Conservation (phyloP, 2,113 vertebrate genomes). For the Brienomyrus longianalis region DNA sequence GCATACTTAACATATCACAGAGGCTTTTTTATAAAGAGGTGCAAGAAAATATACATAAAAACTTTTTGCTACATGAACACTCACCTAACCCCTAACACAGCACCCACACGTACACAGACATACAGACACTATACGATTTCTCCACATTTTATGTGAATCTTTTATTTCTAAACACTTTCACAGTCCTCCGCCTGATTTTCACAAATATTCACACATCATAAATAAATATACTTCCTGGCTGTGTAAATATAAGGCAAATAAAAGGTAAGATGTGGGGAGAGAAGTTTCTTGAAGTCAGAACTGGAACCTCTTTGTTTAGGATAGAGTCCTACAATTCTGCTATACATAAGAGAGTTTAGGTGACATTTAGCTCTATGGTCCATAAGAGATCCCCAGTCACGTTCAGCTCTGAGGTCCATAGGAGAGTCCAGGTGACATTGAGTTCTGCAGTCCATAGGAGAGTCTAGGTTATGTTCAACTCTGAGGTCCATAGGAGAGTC, state of each 20-base stretch:
- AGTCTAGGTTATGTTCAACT: neutral
- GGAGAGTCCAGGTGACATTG: neutral
- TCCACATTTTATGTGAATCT: neutral
- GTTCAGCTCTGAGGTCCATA: no score
- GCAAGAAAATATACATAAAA: neutral
- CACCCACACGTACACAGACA: neutral
- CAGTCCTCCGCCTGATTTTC: neutral
- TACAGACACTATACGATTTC: neutral
- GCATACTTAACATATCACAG: neutral
- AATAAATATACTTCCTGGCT: neutral
- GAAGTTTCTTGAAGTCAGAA: neutral
- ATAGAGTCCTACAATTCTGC: neutral
- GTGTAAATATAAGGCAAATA: neutral
- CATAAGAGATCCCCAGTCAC: neutral
- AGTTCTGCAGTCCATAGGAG: neutral
- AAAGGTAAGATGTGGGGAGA: neutral
- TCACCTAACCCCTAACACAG: neutral
- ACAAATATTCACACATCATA: neutral
- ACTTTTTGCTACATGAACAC: neutral
- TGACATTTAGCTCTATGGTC: neutral
- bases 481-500: neutral
- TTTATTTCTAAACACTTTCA: neutral
- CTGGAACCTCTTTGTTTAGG: neutral
- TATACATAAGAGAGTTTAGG: neutral
- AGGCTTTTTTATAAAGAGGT: neutral